A percentile compares a stretch with the other conserved stretches of the same genome.
Evolutionary conservation across 2,113 vertebrate genomes (phyloP).

Genomic region (Rhea americana): DNA sequence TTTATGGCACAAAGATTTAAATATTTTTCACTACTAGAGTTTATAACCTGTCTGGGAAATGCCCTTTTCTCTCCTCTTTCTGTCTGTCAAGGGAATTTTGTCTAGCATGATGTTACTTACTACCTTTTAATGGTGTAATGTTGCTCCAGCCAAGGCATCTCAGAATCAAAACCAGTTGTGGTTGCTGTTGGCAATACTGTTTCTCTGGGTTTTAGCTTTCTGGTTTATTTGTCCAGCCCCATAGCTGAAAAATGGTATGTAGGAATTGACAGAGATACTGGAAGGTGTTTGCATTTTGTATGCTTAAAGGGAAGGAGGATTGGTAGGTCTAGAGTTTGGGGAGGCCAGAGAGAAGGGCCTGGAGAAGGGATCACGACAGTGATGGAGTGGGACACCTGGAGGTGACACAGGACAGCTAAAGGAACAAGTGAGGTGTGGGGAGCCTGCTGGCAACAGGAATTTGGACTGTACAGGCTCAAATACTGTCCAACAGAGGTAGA

Average conservation of each 20-base stretch:
- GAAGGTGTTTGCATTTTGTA: background rate
- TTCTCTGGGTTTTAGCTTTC: background rate
- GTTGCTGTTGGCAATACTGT: background rate
- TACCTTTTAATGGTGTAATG: background rate
- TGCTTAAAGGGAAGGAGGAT: background rate
- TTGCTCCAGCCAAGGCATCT: background rate
- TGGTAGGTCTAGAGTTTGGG: background rate
- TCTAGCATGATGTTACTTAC: background rate
- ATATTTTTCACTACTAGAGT: background rate
- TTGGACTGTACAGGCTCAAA: background rate
- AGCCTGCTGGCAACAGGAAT: slow-evolving; percentile 49
- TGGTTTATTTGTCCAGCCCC: background rate
- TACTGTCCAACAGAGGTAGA: slow-evolving; percentile 27
- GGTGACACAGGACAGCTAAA: slow-evolving; percentile 50
- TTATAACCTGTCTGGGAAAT: background rate
- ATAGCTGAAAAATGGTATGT: background rate
- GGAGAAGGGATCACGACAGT: slow-evolving; percentile 41
- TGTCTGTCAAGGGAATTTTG: background rate
- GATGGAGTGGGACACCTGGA: slow-evolving; percentile 3
- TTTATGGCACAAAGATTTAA: background rate
- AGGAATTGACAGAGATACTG: background rate
- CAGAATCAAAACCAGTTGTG: background rate
- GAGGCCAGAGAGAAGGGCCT: background rate
- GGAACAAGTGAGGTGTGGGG: slow-evolving; percentile 53
- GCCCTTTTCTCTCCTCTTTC: background rate